These are phyloP conservation scores for Ochlodes sylvanus DNA, from an alignment of 2,888 invertebrate species.

Conservation along the genomic window DNA sequence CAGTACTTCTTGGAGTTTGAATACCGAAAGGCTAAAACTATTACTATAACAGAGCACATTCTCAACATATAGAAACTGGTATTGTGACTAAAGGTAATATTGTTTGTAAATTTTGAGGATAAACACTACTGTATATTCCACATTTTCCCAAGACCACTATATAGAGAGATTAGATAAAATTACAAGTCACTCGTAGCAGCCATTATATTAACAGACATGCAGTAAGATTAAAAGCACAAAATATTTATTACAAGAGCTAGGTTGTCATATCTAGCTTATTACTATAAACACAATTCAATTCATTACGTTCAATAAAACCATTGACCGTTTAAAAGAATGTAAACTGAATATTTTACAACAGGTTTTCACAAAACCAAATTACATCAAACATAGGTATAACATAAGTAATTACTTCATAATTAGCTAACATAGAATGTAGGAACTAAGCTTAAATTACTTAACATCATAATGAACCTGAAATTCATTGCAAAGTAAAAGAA, in stretches of 20 bases:
- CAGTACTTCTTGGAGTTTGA: background rate
- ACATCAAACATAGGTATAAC: slow-evolving; percentile 10
- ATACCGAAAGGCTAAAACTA: slow-evolving; percentile 13
- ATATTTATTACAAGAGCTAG: background rate
- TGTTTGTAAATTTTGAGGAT: background rate
- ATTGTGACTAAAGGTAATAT: slow-evolving; percentile 5
- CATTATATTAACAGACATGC: background rate
- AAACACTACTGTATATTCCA: background rate
- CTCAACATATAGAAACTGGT: slow-evolving; percentile 4
- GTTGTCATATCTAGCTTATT: background rate
- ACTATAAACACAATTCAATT: background rate
- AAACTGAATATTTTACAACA: slow-evolving; percentile 2
- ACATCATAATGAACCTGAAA: background rate
- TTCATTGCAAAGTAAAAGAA: background rate
- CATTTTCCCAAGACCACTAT: background rate
- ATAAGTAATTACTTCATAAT: slow-evolving; percentile 5
- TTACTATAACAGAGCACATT: slow-evolving; percentile 13
- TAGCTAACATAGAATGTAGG: slow-evolving; percentile 6
- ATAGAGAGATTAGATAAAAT: slow-evolving; percentile 16
- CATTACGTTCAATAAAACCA: background rate
- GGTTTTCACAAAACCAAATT: slow-evolving; percentile 1
- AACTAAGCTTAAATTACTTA: slow-evolving; percentile 13
- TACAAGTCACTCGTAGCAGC: background rate
- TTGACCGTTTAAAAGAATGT: background rate
- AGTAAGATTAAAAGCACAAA: slow-evolving; percentile 4